These are phyloP conservation scores for Globicephala melas DNA, from an alignment of 2,113 vertebrate species.

Conservation along the genomic window DNA sequence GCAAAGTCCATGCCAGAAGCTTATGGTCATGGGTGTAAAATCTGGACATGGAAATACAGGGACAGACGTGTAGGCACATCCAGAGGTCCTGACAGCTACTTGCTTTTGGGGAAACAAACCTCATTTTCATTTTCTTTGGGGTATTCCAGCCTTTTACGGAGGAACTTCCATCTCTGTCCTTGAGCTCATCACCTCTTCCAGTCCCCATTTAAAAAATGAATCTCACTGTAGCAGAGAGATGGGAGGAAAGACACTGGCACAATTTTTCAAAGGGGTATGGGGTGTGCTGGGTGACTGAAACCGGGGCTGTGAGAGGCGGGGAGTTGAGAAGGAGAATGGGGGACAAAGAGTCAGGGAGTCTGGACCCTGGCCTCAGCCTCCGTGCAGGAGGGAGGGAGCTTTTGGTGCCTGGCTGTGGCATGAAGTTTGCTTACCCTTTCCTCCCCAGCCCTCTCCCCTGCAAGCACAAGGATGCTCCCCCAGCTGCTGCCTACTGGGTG, in stretches of 20 bases:
- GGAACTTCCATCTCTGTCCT: not conserved
- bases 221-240: not conserved
- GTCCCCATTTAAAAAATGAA: not conserved
- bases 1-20: slow-evolving; percentile 36
- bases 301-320: not conserved
- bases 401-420: too few species aligned
- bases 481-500: not conserved
- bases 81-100: not conserved
- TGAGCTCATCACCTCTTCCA: not conserved
- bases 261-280: not conserved
- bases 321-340: not conserved
- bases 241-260: not conserved
- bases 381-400: not conserved
- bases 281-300: not conserved
- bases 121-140: not conserved
- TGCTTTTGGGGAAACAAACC: not conserved
- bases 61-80: not conserved
- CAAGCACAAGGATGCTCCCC: not conserved
- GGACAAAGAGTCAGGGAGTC: not conserved
- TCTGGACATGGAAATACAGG: not conserved
- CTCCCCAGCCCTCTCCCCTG: not conserved
- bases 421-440: not conserved
- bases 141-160: not conserved
- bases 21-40: not conserved
- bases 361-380: not conserved